Evolutionary conservation across 2,797 vertebrate genomes (phyloP).

Genomic region (Sebastes steindachneri): DNA sequence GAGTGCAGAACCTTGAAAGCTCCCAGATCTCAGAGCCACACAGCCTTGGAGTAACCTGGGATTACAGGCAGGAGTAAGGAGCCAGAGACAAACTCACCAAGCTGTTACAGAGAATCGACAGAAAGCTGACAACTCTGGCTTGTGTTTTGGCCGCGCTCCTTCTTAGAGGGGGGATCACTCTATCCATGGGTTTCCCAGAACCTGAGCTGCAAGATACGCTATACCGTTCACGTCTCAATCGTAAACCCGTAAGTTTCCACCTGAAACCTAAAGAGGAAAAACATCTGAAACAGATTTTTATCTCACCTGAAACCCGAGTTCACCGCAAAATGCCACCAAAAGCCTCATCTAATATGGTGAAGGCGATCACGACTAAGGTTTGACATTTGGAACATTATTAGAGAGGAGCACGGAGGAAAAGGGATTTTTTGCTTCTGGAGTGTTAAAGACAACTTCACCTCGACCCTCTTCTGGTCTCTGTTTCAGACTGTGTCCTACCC

Average conservation of each 20-base stretch:
- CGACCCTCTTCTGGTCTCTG: constrained; percentile 15
- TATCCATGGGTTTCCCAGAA: background rate
- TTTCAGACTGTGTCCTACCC: constrained; percentile 18
- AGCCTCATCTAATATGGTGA: constrained; percentile 47
- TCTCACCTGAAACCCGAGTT: constrained; percentile 37
- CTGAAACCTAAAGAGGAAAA: constrained; percentile 4
- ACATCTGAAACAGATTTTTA: constrained; percentile 23
- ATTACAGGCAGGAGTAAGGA: constrained; percentile 41
- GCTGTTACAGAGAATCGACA: background rate
- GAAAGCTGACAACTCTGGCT: constrained; percentile 13
- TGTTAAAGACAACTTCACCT: constrained; percentile 37
- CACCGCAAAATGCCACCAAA: constrained; percentile 48
- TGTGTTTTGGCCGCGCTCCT: background rate
- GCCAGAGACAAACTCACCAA: constrained; percentile 22
- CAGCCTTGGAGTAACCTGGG: constrained; percentile 45
- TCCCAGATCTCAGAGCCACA: constrained; percentile 48
- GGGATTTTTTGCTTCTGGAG: constrained; percentile 22
- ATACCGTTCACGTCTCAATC: background rate
- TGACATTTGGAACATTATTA: constrained; percentile 70
- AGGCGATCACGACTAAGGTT: constrained; percentile 33
- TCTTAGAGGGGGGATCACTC: background rate
- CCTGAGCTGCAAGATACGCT: background rate
- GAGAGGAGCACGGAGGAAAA: background rate
- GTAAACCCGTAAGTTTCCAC: constrained; percentile 6
- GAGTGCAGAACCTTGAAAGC: constrained; percentile 52